phyloP scores from a whole-genome alignment of 30 jellyfish, hydroid and myxozoan genomes.

The Nemopilema nomurai region DNA sequence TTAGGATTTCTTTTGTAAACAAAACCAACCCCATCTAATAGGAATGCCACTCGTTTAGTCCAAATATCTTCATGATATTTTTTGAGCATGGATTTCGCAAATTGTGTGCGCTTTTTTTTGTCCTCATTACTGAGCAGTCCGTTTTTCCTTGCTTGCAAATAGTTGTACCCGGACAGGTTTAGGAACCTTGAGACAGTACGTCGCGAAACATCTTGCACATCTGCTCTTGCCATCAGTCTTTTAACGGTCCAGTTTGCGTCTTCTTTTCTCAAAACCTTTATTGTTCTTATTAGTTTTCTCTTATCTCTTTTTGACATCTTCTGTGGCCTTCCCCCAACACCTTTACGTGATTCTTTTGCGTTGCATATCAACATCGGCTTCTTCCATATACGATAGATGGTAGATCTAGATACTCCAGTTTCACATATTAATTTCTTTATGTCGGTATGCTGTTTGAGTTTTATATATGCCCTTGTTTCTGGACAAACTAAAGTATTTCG shows the following conservation, averaged over 20 bases:
- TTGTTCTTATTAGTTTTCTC: slow-evolving; percentile 10
- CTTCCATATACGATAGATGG: slow-evolving; percentile 5
- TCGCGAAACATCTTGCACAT: slow-evolving; percentile 1
- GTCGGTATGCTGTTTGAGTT: background rate
- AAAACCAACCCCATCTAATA: slow-evolving; percentile 63
- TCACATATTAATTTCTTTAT: background rate
- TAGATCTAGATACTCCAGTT: slow-evolving; percentile 6
- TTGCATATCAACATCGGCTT: background rate
- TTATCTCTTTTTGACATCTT: slow-evolving; percentile 22
- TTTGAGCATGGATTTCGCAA: slow-evolving; percentile 15
- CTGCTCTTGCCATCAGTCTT: slow-evolving; percentile 36
- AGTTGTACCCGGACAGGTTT: slow-evolving; percentile 42
- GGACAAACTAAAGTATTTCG: background rate
- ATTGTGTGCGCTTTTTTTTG: slow-evolving; percentile 12
- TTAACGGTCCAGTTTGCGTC: slow-evolving; percentile 29
- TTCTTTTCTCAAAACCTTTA: slow-evolving; percentile 2
- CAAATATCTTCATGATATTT: slow-evolving; percentile 17
- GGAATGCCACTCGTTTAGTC: slow-evolving; percentile 36
- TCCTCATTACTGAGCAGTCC: slow-evolving; percentile 51
- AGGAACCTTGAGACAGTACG: slow-evolving; percentile 30
- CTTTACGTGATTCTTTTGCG: background rate
- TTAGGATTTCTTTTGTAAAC: slow-evolving; percentile 50
- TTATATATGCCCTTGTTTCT: slow-evolving; percentile 11
- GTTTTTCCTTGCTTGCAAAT: slow-evolving; percentile 45
- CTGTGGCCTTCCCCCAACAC: slow-evolving; percentile 30